These are phyloP conservation scores for Tyto alba DNA, from an alignment of 2,113 vertebrate genomes.

Conservation along the genomic window DNA sequence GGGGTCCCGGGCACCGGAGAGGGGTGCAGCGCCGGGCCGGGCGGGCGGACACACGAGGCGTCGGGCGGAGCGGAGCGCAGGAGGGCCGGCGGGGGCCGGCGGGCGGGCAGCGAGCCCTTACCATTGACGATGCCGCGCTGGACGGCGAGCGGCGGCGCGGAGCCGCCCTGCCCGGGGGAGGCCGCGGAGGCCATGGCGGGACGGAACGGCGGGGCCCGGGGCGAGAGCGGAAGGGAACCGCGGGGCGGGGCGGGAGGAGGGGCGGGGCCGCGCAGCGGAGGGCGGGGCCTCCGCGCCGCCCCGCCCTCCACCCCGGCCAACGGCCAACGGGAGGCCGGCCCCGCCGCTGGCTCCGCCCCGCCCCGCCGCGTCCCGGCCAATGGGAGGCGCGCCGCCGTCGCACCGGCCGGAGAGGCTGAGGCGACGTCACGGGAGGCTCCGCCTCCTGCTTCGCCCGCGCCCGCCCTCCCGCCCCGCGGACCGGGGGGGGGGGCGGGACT, in stretches of 20 bases:
- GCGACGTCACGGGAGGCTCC: not conserved
- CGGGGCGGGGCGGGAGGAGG: not conserved
- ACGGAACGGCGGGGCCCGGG: not conserved
- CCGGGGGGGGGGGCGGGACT: conserved; percentile 59
- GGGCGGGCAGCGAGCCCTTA: conserved; percentile 46
- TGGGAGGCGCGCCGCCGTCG: not conserved
- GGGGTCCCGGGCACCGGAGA: too few species aligned
- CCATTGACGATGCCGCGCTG: conserved; percentile 97
- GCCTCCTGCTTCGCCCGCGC: not conserved
- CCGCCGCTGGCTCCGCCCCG: not conserved
- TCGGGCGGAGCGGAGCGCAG: too few species aligned
- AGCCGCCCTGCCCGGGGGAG: conserved; percentile 64
- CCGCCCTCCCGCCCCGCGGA: not conserved
- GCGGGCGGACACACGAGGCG: not conserved
- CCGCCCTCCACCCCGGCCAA: conserved; percentile 38
- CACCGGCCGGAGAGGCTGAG: conserved; percentile 35
- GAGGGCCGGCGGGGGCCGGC: too few species aligned
- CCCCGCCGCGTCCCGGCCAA: not conserved
- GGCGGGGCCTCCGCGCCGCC: not conserved
- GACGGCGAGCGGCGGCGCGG: conserved; percentile 70
- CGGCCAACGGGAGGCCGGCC: not conserved
- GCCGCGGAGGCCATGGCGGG: conserved; percentile 74
- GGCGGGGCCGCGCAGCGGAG: not conserved
- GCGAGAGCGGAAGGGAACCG: not conserved
- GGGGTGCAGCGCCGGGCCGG: not conserved